Percentiles rank a stretch among this genome's conserved stretches.
These are phyloP conservation scores for Sinohyriopsis cumingii DNA, from an alignment of 2,888 invertebrate species.

Conservation along the genomic window DNA sequence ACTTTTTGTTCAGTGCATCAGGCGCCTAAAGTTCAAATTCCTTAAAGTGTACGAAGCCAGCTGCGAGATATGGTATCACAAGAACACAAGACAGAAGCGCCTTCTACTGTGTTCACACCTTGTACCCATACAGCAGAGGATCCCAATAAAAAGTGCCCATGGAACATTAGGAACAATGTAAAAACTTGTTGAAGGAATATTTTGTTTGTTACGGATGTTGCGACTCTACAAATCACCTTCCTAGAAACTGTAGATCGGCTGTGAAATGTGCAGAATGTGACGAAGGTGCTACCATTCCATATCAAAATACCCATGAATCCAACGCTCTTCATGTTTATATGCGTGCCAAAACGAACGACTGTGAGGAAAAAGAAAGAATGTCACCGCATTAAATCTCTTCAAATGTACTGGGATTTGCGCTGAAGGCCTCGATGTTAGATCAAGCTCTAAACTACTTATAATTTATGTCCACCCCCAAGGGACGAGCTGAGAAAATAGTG, in stretches of 20 bases:
- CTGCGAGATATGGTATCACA: too few relatives aligned
- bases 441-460: conserved; percentile 14
- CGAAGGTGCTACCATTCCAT: background rate
- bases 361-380: conserved; percentile 1
- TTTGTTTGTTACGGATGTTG: conserved; percentile 5
- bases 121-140: too few relatives aligned
- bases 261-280: conserved; percentile 4
- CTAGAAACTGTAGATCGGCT: background rate
- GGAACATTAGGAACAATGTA: background rate
- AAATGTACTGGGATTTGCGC: conserved; percentile 13
- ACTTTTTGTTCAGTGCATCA: background rate
- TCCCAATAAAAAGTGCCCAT: background rate
- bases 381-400: background rate
- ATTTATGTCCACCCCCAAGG: background rate
- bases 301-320: background rate
- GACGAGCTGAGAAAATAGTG: background rate
- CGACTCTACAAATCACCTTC: background rate
- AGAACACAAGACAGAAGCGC: too few relatives aligned
- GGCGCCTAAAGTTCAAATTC: background rate
- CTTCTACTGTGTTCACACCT: too few relatives aligned
- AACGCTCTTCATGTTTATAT: background rate
- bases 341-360: conserved; percentile 4
- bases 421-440: conserved; percentile 4
- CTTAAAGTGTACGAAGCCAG: too few relatives aligned
- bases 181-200: conserved; percentile 5